Conservation (phyloP, 2,113 vertebrate species). For the Sapajus apella region DNA sequence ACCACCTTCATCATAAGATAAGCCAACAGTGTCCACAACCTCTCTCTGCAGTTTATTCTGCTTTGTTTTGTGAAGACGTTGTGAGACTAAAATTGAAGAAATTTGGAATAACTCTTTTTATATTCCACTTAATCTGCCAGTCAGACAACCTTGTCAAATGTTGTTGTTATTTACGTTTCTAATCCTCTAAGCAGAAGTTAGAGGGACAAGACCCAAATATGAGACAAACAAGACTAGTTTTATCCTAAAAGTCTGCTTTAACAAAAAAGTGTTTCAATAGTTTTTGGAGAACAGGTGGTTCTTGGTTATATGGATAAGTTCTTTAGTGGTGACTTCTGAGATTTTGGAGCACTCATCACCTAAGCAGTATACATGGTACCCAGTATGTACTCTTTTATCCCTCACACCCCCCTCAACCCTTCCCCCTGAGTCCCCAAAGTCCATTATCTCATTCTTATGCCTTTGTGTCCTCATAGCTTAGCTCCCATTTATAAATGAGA, state of each 20-base stretch:
- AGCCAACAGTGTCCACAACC: not conserved
- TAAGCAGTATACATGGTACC: no score
- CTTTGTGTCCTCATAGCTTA: no score
- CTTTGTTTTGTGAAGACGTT: not conserved
- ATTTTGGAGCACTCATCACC: no score
- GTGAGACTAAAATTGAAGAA: not conserved
- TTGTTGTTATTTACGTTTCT: not conserved
- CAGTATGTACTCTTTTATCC: no score
- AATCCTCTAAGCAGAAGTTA: not conserved
- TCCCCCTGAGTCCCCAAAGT: no score
- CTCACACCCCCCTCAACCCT: no score
- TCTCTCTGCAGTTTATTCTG: not conserved
- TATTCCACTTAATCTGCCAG: not conserved
- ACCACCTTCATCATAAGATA: not conserved
- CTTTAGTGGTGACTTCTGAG: no score
- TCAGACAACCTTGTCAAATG: not conserved
- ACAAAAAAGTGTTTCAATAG: no score
- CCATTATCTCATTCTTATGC: no score
- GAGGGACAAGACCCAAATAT: not conserved
- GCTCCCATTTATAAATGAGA: no score
- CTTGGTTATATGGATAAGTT: no score
- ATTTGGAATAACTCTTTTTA: not conserved
- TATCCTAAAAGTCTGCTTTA: not conserved
- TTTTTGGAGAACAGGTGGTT: no score
- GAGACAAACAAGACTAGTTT: not conserved